Evolutionary conservation across 2,797 vertebrate species (phyloP).

Genomic region (Stomatorhinus walkeri): DNA sequence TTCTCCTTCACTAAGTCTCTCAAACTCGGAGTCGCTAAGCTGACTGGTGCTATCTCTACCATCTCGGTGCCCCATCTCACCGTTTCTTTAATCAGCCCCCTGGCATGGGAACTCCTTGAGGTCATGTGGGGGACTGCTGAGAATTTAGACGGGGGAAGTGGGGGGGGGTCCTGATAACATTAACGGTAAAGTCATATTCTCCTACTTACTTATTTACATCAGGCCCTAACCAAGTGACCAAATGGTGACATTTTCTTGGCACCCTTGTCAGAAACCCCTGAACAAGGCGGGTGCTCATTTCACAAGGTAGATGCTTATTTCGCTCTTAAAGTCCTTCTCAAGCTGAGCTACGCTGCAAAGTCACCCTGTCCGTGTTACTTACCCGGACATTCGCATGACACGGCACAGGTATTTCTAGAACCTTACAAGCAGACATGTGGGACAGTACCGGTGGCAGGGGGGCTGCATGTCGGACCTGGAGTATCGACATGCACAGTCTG

Average conservation of each 20-base stretch:
- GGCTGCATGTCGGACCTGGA: conserved; percentile 57
- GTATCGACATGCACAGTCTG: conserved; percentile 56
- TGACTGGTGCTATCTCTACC: not conserved
- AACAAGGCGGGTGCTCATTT: not conserved
- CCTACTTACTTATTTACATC: conserved; percentile 10
- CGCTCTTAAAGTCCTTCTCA: not conserved
- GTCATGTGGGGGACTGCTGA: not conserved
- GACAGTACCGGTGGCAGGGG: not conserved
- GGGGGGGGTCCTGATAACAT: not conserved
- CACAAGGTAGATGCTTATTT: not conserved
- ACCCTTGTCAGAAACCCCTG: not conserved
- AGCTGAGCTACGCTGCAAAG: not conserved
- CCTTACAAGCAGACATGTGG: not conserved
- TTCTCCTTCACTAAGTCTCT: not conserved
- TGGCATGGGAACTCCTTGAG: not conserved
- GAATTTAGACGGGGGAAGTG: not conserved
- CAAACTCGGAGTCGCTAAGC: not conserved
- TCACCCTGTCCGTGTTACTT: not conserved
- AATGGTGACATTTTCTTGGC: not conserved
- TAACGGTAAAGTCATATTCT: conserved; percentile 2
- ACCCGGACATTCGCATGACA: not conserved
- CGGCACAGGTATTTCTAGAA: not conserved
- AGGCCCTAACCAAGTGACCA: not conserved
- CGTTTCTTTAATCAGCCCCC: conserved; percentile 10
- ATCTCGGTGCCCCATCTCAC: not conserved